These are phyloP conservation scores for Cyphomyrus discorhynchus DNA, from an alignment of 2,113 vertebrate genomes.

Conservation along the genomic window DNA sequence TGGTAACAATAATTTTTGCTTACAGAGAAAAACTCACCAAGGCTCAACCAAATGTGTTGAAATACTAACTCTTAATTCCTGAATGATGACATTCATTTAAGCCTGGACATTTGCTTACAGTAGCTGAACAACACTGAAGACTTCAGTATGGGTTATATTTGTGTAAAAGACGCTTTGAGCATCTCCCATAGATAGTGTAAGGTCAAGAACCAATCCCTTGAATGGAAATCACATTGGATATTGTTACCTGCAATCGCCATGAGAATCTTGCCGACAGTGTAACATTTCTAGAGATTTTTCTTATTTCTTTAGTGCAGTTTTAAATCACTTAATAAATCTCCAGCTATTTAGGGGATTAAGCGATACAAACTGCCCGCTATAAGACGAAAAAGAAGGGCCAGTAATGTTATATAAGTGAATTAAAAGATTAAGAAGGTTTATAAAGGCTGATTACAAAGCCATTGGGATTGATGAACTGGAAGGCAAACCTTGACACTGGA, in stretches of 20 bases:
- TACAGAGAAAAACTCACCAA: neutral
- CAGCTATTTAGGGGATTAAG: slow-evolving; percentile 66
- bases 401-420: slow-evolving; percentile 67
- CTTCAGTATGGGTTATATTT: neutral
- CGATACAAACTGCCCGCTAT: slow-evolving; percentile 60
- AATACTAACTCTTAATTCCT: neutral
- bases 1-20: neutral
- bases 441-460: slow-evolving; percentile 68
- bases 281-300: neutral
- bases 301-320: slow-evolving; percentile 46
- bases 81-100: neutral
- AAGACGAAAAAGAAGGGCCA: slow-evolving; percentile 56
- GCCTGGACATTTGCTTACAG: neutral
- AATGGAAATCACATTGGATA: neutral
- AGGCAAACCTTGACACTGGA: slow-evolving; percentile 61
- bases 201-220: neutral
- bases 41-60: neutral
- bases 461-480: slow-evolving; percentile 61
- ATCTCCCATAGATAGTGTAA: neutral
- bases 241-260: neutral
- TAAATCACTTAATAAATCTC: slow-evolving; percentile 58
- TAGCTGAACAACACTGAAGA: neutral
- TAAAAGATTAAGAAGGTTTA: slow-evolving; percentile 74
- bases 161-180: neutral
- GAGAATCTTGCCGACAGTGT: neutral